Conservation (phyloP, 1,140 invertebrate species). For the Bicyclus anynana region DNA sequence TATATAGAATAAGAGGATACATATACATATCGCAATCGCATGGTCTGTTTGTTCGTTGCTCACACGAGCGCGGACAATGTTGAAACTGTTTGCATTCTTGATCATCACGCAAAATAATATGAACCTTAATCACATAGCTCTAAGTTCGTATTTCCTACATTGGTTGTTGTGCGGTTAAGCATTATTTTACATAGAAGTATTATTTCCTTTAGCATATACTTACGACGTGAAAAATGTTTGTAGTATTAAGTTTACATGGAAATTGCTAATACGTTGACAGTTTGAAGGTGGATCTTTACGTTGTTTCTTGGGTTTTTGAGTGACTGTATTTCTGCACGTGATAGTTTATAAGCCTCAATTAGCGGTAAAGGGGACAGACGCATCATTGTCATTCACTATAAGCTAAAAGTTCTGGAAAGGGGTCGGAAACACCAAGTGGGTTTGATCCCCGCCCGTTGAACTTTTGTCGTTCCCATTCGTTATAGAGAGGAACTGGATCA, state of each 20-base stretch:
- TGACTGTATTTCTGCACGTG: too few relatives aligned
- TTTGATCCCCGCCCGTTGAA: too few relatives aligned
- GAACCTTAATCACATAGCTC: background rate
- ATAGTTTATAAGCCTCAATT: too few relatives aligned
- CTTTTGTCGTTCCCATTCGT: too few relatives aligned
- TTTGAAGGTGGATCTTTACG: too few relatives aligned
- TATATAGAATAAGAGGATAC: constrained; percentile 3
- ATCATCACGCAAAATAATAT: background rate
- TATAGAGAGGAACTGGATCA: too few relatives aligned
- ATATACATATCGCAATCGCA: constrained; percentile 19
- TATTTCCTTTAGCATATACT: background rate
- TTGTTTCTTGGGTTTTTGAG: too few relatives aligned
- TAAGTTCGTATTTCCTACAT: background rate
- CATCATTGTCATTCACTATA: too few relatives aligned
- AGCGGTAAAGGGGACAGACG: too few relatives aligned
- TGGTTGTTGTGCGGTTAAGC: too few relatives aligned
- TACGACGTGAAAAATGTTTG: background rate
- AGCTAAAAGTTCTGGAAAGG: too few relatives aligned
- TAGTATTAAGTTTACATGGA: background rate
- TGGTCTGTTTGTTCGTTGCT: constrained; percentile 27
- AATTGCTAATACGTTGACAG: background rate
- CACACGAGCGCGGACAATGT: constrained; percentile 18
- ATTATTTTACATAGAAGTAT: background rate
- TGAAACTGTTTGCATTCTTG: constrained; percentile 13
- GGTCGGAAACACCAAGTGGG: too few relatives aligned